Evolutionary conservation across 2,113 vertebrate genomes (phyloP).

Genomic region (Chloebia gouldiae): DNA sequence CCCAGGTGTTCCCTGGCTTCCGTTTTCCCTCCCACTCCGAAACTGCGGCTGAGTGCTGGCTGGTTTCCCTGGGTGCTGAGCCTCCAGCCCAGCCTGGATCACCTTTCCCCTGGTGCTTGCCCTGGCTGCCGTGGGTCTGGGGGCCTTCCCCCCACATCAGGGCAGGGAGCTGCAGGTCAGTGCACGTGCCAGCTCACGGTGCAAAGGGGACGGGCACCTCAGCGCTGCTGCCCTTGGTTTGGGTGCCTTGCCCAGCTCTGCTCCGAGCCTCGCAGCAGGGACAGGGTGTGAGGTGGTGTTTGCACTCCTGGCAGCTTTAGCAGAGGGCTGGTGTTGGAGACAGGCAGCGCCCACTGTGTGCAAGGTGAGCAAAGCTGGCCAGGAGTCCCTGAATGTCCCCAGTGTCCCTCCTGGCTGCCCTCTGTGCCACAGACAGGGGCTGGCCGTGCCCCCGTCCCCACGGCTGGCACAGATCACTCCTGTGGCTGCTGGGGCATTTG

Average conservation of each 20-base stretch:
- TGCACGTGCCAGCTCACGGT: accelerated
- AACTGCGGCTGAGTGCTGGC: not conserved
- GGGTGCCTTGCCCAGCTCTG: not conserved
- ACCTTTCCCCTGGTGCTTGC: not conserved
- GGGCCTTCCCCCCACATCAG: accelerated
- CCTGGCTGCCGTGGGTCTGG: not conserved
- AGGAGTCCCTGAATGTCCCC: not conserved
- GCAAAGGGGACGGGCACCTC: not conserved
- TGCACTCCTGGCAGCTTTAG: accelerated
- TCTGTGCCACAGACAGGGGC: accelerated
- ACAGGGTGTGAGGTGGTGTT: accelerated
- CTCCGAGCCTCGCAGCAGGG: accelerated
- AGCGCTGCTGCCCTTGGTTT: accelerated
- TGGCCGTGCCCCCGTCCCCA: not conserved
- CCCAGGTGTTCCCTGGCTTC: not conserved
- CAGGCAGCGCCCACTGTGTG: accelerated
- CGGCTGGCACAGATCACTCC: accelerated
- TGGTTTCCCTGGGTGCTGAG: not conserved
- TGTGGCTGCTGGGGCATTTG: accelerated
- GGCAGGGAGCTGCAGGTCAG: not conserved
- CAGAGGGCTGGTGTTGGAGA: accelerated
- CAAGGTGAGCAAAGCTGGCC: not conserved
- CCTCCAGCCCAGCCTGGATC: accelerated
- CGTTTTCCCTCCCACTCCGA: constrained; percentile 2
- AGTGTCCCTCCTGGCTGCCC: not conserved